These are phyloP conservation scores for Ennomos quercinarius DNA, from an alignment of 2,888 invertebrate species.

Conservation along the genomic window DNA sequence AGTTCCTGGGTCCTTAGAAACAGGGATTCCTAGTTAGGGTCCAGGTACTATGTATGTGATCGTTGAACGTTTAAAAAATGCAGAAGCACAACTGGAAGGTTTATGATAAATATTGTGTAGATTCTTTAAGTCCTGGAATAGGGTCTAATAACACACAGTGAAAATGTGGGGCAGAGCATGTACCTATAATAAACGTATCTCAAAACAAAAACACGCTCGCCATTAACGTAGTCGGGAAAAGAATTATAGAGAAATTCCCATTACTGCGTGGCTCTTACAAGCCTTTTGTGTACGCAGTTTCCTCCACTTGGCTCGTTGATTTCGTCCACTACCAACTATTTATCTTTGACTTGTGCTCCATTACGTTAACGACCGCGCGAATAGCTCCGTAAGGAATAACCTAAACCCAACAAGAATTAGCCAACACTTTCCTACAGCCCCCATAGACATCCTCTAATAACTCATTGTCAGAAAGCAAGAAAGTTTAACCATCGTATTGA, in stretches of 20 bases:
- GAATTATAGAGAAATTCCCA: conserved; percentile 48
- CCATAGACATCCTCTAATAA: conserved; percentile 37
- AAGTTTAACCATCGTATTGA: conserved; percentile 29
- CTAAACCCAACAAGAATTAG: conserved; percentile 53
- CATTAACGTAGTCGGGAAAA: conserved; percentile 27
- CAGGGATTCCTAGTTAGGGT: too few species aligned
- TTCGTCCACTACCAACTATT: conserved; percentile 67
- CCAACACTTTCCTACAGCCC: conserved; percentile 47
- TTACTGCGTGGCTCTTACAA: conserved; percentile 51
- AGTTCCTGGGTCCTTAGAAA: too few species aligned
- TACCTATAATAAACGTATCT: too few species aligned
- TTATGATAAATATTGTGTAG: too few species aligned
- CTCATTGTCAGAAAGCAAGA: conserved; percentile 26
- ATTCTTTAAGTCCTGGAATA: too few species aligned
- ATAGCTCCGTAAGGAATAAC: conserved; percentile 71
- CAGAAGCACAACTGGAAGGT: too few species aligned
- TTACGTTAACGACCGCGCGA: conserved; percentile 73
- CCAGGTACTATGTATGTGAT: too few species aligned
- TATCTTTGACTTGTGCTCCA: conserved; percentile 70
- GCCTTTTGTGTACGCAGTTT: conserved; percentile 50
- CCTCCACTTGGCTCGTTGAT: conserved; percentile 63
- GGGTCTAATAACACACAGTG: too few species aligned
- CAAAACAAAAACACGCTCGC: too few species aligned
- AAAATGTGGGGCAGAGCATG: too few species aligned
- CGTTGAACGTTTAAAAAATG: too few species aligned